Conservation (phyloP, 2,113 vertebrate species). For the Cygnus atratus region DNA sequence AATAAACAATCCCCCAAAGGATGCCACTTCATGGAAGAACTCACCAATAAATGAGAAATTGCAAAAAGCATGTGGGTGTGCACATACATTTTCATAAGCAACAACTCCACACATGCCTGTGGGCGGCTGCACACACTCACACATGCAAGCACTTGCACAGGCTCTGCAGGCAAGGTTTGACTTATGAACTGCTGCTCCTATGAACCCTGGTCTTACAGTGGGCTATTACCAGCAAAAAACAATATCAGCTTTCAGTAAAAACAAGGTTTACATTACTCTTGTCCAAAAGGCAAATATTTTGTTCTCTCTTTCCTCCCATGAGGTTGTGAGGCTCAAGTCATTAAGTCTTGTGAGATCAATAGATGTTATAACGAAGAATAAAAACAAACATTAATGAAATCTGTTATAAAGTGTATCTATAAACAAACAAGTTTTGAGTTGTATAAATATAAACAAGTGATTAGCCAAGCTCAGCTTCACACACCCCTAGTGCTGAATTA, state of each 20-base stretch:
- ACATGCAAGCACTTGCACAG: neutral
- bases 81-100: constrained; percentile 14
- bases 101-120: neutral
- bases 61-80: constrained; percentile 16
- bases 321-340: neutral
- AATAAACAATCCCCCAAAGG: constrained; percentile 45
- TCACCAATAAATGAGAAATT: neutral
- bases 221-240: neutral
- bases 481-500: neutral
- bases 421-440: neutral
- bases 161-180: neutral
- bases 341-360: neutral
- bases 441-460: neutral
- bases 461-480: neutral
- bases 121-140: neutral
- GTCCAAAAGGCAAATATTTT: constrained; percentile 22
- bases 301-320: constrained; percentile 11
- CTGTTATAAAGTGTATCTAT: neutral
- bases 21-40: neutral
- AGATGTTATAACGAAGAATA: neutral
- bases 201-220: neutral
- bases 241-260: neutral
- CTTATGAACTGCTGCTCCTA: neutral
- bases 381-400: neutral
- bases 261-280: neutral